phyloP scores from a whole-genome alignment of 2,888 invertebrate species.

The Electrophaes corylata region DNA sequence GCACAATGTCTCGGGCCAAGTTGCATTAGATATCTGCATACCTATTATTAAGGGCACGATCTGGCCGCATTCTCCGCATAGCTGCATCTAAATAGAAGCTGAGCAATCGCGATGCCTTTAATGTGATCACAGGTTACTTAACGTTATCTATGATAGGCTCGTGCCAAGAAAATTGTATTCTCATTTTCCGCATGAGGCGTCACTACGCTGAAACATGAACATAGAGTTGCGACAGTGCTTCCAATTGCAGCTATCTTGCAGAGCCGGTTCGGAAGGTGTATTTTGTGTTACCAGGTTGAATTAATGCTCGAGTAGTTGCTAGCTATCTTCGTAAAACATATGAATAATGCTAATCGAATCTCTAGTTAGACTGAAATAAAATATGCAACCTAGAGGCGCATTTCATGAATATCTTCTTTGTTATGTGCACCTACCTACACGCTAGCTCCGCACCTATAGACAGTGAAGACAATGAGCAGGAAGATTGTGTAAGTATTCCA shows the following conservation, averaged over 20 bases:
- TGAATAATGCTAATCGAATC: too few relatives aligned
- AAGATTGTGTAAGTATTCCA: constrained; percentile 50
- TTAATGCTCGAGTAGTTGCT: constrained; percentile 7
- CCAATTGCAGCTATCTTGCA: constrained; percentile 21
- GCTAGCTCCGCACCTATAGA: constrained; percentile 24
- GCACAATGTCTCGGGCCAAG: constrained; percentile 1
- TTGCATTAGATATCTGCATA: constrained; percentile 9
- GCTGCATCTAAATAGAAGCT: constrained; percentile 26
- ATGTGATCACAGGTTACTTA: constrained; percentile 25
- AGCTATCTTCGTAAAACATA: background rate
- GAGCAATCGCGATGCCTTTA: constrained; percentile 25
- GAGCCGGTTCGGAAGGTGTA: constrained; percentile 33
- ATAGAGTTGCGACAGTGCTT: constrained; percentile 31
- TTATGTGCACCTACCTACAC: constrained; percentile 4
- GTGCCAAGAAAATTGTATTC: constrained; percentile 57
- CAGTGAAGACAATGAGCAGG: constrained; percentile 33
- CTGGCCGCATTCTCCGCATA: constrained; percentile 44
- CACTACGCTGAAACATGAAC: constrained; percentile 33
- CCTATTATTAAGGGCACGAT: constrained; percentile 45
- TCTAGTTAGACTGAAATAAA: too few relatives aligned
- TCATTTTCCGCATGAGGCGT: constrained; percentile 50
- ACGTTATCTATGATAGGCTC: constrained; percentile 36
- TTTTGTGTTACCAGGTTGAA: constrained; percentile 37
- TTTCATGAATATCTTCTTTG: background rate
- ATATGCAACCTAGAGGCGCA: too few relatives aligned